A percentile compares a stretch with the other conserved stretches of the same genome.
Conservation (phyloP, 2,797 vertebrate species). For the Crypturellus tataupa region DNA sequence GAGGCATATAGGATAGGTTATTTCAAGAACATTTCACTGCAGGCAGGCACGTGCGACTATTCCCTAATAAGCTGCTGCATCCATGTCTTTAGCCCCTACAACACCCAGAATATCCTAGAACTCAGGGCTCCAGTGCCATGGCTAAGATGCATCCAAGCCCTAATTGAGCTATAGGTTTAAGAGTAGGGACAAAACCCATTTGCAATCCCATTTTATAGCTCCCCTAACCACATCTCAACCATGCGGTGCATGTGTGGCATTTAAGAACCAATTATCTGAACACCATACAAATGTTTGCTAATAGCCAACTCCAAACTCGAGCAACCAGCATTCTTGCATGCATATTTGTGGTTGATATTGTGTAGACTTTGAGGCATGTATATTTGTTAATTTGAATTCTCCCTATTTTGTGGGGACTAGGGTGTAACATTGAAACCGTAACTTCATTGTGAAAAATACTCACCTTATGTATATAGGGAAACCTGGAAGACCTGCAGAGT, state of each 20-base stretch:
- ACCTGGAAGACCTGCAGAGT: neutral
- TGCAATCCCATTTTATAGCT: slow-evolving; percentile 62
- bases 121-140: neutral
- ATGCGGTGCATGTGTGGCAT: slow-evolving; percentile 38
- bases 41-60: slow-evolving; percentile 68
- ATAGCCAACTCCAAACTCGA: slow-evolving; percentile 38
- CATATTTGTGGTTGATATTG: slow-evolving; percentile 72
- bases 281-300: slow-evolving; percentile 56
- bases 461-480: neutral
- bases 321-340: slow-evolving; percentile 26
- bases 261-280: slow-evolving; percentile 46
- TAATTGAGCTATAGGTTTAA: slow-evolving; percentile 14
- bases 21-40: slow-evolving; percentile 73
- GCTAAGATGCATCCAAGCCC: neutral
- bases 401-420: slow-evolving; percentile 65
- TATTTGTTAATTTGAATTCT: slow-evolving; percentile 67
- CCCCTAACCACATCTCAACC: slow-evolving; percentile 60
- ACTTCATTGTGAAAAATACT: slow-evolving; percentile 22
- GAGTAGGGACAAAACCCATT: slow-evolving; percentile 24
- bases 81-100: slow-evolving; percentile 26
- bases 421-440: slow-evolving; percentile 29
- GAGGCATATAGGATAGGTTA: slow-evolving; percentile 65
- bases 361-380: slow-evolving; percentile 54
- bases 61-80: slow-evolving; percentile 62
- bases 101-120: slow-evolving; percentile 39